Evolutionary conservation across 2,797 vertebrate species (phyloP), one percentile per base, ranked within the genome.

Genomic region (Phyllotis vaccarum): DNA sequence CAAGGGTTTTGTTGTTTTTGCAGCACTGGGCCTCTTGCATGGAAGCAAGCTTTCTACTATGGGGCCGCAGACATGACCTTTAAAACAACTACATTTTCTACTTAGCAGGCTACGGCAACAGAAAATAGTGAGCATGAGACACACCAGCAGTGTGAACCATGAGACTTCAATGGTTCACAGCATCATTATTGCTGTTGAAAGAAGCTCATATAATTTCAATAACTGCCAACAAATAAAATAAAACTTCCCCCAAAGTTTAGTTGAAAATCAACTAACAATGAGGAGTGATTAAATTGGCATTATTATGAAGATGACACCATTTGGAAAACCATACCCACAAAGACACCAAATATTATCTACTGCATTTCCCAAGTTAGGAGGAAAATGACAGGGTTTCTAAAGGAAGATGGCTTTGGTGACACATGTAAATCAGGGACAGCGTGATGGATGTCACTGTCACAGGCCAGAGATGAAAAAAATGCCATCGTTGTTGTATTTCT

Each of bases 61-160:
- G 24, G n/a, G 72, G 24, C 24, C 24, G 37, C 34, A 86, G 66
- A 54, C 14, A 70, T 6, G 66, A 8, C 49, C 66, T 72, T 72
- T 14, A 72, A 70, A 86, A 86, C 31, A 99, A 98, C 62, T 96
- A 97, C 37, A 75, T 97, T 62, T 99, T 99, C 99, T 98, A 99
- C 98, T 99, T 99, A 98, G 99, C 99, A 99, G 99, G 99, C 99
- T 22, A 99, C 98, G 99, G 97, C 99, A 99, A 98, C n/a, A 72
- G 85, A 99, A 99, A 98, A 99, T 98, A 99, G 99, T 98, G 97
- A 99, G 98, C 98, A 99, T 99, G 99, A 99, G 91, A 99, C 99
- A 98, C 98, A 98, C 98, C 95, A 99, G 40, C 22, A 89, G 94
- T 93, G 96, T 97, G 90, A 98, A 94, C 29, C 0, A 95, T 96